Evolutionary conservation across 2,797 vertebrate species (phyloP).

Genomic region (Ptychobarbus kaznakovi): DNA sequence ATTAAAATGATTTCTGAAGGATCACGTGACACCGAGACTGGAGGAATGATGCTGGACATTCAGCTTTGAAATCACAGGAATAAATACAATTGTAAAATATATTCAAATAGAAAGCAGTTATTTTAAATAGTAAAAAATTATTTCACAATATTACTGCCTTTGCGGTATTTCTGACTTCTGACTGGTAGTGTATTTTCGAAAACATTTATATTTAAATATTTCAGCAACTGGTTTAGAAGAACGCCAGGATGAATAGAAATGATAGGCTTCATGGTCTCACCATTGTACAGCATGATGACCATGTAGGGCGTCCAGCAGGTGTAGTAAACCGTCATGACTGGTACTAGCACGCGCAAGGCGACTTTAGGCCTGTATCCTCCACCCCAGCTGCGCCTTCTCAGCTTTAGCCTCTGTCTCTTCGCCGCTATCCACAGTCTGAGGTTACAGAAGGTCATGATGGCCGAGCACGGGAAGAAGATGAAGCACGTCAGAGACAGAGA

Average conservation of each 20-base stretch:
- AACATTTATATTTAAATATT: neutral
- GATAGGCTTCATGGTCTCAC: slow-evolving; percentile 68
- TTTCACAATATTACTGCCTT: neutral
- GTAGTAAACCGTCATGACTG: slow-evolving; percentile 84
- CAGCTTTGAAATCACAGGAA: too few relatives aligned
- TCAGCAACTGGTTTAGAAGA: neutral
- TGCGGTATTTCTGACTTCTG: neutral
- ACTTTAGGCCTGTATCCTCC: slow-evolving; percentile 71
- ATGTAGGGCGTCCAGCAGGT: slow-evolving; percentile 87
- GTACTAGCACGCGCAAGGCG: slow-evolving; percentile 79
- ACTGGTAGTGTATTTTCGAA: neutral
- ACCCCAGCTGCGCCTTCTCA: slow-evolving; percentile 68
- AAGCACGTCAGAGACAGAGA: slow-evolving; percentile 78
- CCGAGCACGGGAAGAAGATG: slow-evolving; percentile 86
- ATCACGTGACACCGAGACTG: neutral
- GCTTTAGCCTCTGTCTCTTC: slow-evolving; percentile 76
- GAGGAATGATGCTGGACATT: neutral
- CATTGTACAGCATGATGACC: slow-evolving; percentile 83
- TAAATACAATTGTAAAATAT: too few relatives aligned
- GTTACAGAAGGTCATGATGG: slow-evolving; percentile 83
- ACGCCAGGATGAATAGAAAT: neutral
- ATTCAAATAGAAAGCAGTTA: neutral
- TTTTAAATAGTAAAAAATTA: too few relatives aligned
- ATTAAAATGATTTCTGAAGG: too few relatives aligned
- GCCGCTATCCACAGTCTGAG: slow-evolving; percentile 84